Evolutionary conservation across 2,888 invertebrate genomes (phyloP).

Genomic region (Graphium colonna): DNA sequence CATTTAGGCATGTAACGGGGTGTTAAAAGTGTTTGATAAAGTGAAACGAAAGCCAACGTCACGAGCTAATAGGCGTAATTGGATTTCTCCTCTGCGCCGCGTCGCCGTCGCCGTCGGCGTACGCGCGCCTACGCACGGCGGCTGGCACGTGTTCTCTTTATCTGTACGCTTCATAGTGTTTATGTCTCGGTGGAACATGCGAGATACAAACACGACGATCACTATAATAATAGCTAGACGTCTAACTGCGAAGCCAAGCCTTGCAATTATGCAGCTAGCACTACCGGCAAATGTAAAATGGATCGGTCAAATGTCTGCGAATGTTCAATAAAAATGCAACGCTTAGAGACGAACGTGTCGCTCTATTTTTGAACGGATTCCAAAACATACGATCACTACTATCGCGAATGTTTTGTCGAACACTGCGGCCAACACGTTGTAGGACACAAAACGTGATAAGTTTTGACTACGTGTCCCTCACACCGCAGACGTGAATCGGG

Average conservation of each 20-base stretch:
- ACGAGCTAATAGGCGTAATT: constrained; percentile 10
- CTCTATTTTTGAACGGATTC: too few species aligned
- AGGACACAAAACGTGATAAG: too few species aligned
- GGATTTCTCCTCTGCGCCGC: constrained; percentile 16
- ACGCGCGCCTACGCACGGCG: constrained; percentile 36
- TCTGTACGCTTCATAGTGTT: constrained; percentile 29
- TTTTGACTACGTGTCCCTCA: too few species aligned
- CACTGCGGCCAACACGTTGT: too few species aligned
- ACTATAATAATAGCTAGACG: constrained; percentile 36
- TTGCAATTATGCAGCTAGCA: neutral
- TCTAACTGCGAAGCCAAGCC: neutral
- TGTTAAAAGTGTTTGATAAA: constrained; percentile 26
- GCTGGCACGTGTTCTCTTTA: constrained; percentile 45
- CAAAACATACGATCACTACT: too few species aligned
- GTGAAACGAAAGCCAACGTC: constrained; percentile 17
- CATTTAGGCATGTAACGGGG: constrained; percentile 31
- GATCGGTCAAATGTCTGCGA: too few species aligned
- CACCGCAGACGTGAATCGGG: constrained; percentile 7
- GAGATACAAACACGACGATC: constrained; percentile 32
- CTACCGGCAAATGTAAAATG: neutral
- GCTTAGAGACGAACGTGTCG: too few species aligned
- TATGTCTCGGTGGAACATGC: constrained; percentile 33
- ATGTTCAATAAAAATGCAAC: neutral
- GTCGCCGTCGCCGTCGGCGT: constrained; percentile 17
- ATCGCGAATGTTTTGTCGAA: too few species aligned